phyloP scores from a whole-genome alignment of 2,113 vertebrate species.

The Gobio gobio region DNA sequence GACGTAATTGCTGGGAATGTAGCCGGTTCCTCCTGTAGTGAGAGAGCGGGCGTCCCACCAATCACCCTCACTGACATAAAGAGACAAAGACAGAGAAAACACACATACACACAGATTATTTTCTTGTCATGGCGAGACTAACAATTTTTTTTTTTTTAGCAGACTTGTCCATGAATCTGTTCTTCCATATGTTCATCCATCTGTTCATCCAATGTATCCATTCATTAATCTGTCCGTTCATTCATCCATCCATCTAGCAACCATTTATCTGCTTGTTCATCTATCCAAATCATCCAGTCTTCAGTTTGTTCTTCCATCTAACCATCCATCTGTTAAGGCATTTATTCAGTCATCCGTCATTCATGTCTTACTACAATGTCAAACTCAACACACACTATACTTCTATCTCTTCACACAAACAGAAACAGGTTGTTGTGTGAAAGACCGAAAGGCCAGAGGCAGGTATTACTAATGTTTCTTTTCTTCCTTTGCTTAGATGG shows the following conservation, averaged over 20 bases:
- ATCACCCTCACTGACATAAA: slow-evolving; percentile 87
- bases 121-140: not conserved
- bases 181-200: not conserved
- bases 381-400: not conserved
- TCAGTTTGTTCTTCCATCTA: too few relatives aligned
- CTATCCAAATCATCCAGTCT: too few relatives aligned
- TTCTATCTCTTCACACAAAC: not conserved
- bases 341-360: not conserved
- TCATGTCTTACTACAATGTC: not conserved
- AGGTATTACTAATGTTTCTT: not conserved
- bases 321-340: not conserved
- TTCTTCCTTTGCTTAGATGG: not conserved
- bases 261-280: too few relatives aligned
- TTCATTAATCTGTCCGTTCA: too few relatives aligned
- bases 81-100: slow-evolving; percentile 58
- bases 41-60: slow-evolving; percentile 98
- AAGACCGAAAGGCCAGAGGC: not conserved
- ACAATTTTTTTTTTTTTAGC: not conserved
- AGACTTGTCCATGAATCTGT: not conserved
- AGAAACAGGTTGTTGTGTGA: not conserved
- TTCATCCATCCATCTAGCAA: too few relatives aligned
- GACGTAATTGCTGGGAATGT: slow-evolving; percentile 98
- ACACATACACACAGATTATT: slow-evolving; percentile 18
- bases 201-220: not conserved
- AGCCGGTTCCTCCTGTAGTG: slow-evolving; percentile 91